phyloP scores from a whole-genome alignment of 2,113 vertebrate species.

The Lampris megalopsis region DNA sequence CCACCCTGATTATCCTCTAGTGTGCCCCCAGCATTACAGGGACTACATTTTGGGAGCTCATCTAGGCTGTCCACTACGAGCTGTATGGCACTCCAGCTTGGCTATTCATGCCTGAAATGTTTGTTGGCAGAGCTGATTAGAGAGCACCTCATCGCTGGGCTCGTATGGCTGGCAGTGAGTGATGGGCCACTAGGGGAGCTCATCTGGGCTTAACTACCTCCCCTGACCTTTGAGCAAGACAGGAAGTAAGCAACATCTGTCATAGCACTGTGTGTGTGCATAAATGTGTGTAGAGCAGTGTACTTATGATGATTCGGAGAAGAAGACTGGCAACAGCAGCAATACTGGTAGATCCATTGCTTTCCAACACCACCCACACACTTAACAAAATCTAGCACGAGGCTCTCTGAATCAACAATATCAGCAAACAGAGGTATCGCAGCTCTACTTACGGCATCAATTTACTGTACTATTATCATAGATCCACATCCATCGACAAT shows the following conservation, averaged over 20 bases:
- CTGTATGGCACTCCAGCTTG: neutral
- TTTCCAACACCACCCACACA: neutral
- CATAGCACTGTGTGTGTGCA: neutral
- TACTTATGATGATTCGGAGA: neutral
- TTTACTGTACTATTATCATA: too few species aligned
- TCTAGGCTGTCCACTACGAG: neutral
- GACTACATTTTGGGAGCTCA: neutral
- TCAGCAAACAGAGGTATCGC: neutral
- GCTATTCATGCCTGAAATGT: neutral
- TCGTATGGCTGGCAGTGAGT: neutral
- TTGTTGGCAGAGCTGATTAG: neutral
- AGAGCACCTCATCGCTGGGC: neutral
- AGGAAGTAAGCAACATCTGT: neutral
- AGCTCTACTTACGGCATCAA: too few species aligned
- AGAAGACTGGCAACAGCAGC: neutral
- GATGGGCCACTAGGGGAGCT: neutral
- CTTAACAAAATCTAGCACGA: neutral
- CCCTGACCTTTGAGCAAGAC: neutral
- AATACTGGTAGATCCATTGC: neutral
- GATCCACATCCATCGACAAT: too few species aligned
- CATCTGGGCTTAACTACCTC: neutral
- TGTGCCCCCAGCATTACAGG: neutral
- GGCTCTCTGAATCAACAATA: neutral
- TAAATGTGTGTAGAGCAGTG: neutral
- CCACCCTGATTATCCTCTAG: too few species aligned